phyloP scores from a whole-genome alignment of 2,888 invertebrate genomes.

The Podabrus alpinus region DNA sequence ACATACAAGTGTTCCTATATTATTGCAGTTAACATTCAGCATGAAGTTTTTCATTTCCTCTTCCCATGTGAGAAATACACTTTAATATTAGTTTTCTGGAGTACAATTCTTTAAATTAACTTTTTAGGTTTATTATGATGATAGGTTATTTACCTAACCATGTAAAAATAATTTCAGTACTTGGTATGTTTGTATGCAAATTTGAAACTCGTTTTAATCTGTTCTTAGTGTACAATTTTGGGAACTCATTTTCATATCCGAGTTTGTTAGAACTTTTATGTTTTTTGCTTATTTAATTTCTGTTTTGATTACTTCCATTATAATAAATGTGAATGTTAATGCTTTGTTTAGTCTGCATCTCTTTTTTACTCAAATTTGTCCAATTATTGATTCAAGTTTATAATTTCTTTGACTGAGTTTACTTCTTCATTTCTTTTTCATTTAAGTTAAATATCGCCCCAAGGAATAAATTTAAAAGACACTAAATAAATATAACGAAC shows the following conservation, averaged over 20 bases:
- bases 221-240: background rate
- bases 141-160: background rate
- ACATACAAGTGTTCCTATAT: too few relatives aligned
- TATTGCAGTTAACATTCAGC: background rate
- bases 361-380: background rate
- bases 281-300: background rate
- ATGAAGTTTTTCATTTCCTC: background rate
- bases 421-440: background rate
- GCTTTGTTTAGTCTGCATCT: background rate
- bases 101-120: background rate
- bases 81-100: background rate
- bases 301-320: background rate
- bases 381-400: background rate
- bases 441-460: background rate
- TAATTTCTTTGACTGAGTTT: background rate
- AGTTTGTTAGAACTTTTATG: background rate
- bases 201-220: background rate
- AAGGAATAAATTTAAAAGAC: background rate
- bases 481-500: background rate
- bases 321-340: background rate
- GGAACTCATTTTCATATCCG: background rate
- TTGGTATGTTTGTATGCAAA: background rate
- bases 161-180: background rate
- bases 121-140: background rate
- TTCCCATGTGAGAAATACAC: background rate